These are phyloP conservation scores for Pachliopta kotzebuea DNA, from an alignment of 2,888 invertebrate species.

Conservation along the genomic window DNA sequence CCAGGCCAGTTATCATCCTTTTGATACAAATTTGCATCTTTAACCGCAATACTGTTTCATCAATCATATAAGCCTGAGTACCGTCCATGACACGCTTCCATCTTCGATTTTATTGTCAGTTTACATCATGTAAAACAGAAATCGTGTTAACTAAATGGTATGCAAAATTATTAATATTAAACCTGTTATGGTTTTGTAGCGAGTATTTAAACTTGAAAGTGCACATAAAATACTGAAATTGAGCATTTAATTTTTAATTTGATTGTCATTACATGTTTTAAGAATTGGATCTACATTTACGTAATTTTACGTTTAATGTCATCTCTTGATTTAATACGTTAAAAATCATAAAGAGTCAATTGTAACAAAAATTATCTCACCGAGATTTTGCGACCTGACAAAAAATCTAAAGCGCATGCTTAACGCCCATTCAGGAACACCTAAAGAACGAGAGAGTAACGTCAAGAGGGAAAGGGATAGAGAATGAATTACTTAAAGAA, in stretches of 20 bases:
- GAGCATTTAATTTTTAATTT: background rate
- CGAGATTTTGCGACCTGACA: conserved; percentile 22
- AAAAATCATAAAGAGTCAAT: background rate
- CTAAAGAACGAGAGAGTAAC: conserved; percentile 45
- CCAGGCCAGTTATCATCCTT: too few relatives aligned
- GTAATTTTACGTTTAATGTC: background rate
- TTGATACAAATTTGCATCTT: too few relatives aligned
- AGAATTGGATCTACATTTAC: background rate
- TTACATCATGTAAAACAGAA: too few relatives aligned
- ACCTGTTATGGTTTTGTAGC: too few relatives aligned
- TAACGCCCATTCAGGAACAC: conserved; percentile 67
- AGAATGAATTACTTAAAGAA: conserved; percentile 53
- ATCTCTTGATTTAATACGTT: background rate
- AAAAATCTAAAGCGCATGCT: conserved; percentile 60
- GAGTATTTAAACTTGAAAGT: too few relatives aligned
- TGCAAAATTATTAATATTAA: too few relatives aligned
- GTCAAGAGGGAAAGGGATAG: conserved; percentile 43
- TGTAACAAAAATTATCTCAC: conserved; percentile 11
- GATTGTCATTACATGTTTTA: background rate
- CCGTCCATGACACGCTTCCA: too few relatives aligned
- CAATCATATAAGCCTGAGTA: too few relatives aligned
- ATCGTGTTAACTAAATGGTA: too few relatives aligned
- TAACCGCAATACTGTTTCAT: too few relatives aligned
- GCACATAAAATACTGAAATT: background rate
- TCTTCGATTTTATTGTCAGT: too few relatives aligned